A percentile compares a stretch with the other conserved stretches of the same genome.
Conservation (phyloP, 1,140 invertebrate species). For the Bombus sylvicola region DNA sequence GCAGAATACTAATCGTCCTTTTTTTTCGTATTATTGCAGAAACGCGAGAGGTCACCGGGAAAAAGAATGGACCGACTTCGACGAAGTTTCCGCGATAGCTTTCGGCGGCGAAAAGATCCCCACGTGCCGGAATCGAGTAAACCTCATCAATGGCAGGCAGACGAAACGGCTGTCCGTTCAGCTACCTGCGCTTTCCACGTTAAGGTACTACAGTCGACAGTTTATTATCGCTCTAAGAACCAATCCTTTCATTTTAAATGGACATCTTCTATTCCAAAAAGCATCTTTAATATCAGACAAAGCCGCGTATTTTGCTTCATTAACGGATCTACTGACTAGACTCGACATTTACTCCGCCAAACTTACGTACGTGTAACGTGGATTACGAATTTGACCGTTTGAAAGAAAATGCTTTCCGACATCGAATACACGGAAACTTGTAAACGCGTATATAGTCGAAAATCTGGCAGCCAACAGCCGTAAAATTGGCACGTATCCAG, state of each 20-base stretch:
- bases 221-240: neutral
- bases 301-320: no score
- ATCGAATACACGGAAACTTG: neutral
- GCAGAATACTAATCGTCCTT: neutral
- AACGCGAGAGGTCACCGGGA: slow-evolving; percentile 86
- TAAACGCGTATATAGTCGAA: neutral
- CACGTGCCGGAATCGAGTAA: slow-evolving; percentile 94
- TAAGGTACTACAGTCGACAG: slow-evolving; percentile 85
- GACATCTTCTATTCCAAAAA: no score
- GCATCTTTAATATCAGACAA: no score
- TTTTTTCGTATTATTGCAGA: slow-evolving; percentile 77
- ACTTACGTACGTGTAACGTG: neutral
- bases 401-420: neutral
- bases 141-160: slow-evolving; percentile 99
- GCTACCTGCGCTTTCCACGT: slow-evolving; percentile 99
- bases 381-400: neutral
- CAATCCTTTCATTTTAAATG: neutral
- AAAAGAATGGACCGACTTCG: slow-evolving; percentile 95
- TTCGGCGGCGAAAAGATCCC: slow-evolving; percentile 91
- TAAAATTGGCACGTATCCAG: slow-evolving; percentile 8
- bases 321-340: no score
- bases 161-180: slow-evolving; percentile 96
- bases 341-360: neutral
- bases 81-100: slow-evolving; percentile 95
- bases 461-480: neutral